phyloP scores from a whole-genome alignment of 2,113 vertebrate genomes.

The Gavia stellata region DNA sequence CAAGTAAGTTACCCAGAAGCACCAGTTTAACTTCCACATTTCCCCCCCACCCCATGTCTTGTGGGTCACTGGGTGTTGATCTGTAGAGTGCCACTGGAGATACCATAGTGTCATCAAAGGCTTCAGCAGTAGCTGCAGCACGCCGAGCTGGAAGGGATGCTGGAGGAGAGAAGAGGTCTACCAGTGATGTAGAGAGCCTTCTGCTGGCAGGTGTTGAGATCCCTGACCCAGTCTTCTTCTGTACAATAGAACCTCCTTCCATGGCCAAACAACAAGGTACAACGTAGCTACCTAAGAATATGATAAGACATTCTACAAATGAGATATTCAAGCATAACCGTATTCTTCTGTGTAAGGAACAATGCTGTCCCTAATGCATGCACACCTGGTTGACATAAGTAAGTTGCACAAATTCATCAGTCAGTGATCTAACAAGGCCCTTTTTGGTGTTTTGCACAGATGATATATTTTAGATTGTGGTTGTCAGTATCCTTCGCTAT shows the following conservation, averaged over 20 bases:
- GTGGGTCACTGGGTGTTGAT: not conserved
- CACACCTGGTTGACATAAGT: not conserved
- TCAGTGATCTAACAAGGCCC: not conserved
- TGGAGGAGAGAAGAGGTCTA: not conserved
- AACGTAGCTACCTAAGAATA: not conserved
- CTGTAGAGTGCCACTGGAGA: constrained; percentile 92
- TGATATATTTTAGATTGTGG: not conserved
- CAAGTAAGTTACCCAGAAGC: not conserved
- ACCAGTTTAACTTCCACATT: not conserved
- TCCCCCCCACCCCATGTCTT: no score
- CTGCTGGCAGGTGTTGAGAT: constrained; percentile 90
- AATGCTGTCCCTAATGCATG: not conserved
- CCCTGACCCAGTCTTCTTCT: constrained; percentile 98
- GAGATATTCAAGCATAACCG: not conserved
- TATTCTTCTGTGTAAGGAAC: not conserved
- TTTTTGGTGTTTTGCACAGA: not conserved
- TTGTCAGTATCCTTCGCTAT: not conserved
- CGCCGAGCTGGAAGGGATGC: constrained; percentile 61
- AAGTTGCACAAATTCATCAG: not conserved
- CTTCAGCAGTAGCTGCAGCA: constrained; percentile 79
- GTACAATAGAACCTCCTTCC: constrained; percentile 94
- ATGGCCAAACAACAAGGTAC: constrained; percentile 87
- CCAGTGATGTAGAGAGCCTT: constrained; percentile 52
- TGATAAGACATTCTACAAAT: not conserved
- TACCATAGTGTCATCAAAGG: constrained; percentile 91